Base-by-base conservation (phyloP, 2,113 vertebrate species). In the Hepsetus odoe region DNA sequence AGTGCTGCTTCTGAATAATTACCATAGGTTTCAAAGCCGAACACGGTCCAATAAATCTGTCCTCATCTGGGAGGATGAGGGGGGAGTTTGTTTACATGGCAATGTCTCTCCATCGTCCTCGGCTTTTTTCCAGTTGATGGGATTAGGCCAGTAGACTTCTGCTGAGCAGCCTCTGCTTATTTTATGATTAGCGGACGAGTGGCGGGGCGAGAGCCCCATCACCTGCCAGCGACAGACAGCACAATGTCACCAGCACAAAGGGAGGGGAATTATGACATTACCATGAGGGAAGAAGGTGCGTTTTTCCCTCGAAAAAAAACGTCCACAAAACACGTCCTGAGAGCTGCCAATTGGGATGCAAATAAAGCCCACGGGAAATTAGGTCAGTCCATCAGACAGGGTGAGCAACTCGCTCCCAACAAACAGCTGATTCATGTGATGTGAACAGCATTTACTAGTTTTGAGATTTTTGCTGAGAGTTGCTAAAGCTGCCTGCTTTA, bases 91-190 rank as follows among this genome's bases (percentile, higher is more conserved):
- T 59, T 85, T 85, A 83, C 58, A 10, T 20, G 51, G 72, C 42
- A 59, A 35, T 83, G 80, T 81, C 65, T 71, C 84, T 84, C 86
- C 74, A 40, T 79, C 80, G 84, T 85, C 11, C 72, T 84, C 84
- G 79, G 85, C 83, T 76, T 61, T 80, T 84, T 82, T 84, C 76
- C 71, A 68, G 74, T 79, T 87, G 72, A 90, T 77, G 77, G 88
- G 88, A 91, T 89, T 91, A 90, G 82, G 83, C 74, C 51, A 91
- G 89, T 91, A 90, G 82, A 82, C 74, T 46, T 77, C 40, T 18
- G 74, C 74, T 73, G 77, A 76, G 84, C 74, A 82, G 81, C 49
- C 80, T 69, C 74, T 83, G 82, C 89, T 90, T 86, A 86, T 80
- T 83, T 71, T 75, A 85, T 68, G 86, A 86, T 86, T 86, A 72